phyloP scores from a whole-genome alignment of 1,140 invertebrate genomes.

The Leptinotarsa texana region DNA sequence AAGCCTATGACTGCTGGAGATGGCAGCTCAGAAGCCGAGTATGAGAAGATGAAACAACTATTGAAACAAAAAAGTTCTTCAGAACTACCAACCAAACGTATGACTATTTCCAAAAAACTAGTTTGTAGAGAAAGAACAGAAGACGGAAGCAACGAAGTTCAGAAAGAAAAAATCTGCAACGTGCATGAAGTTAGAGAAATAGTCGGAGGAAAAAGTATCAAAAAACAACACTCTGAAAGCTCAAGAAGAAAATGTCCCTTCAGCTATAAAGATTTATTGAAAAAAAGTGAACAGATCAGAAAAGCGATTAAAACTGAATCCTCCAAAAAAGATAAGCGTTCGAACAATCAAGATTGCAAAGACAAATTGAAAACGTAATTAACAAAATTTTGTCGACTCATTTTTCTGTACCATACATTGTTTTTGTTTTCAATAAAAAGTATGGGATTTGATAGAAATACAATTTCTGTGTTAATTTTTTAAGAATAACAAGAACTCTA shows the following conservation, averaged over 20 bases:
- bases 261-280: slow-evolving; percentile 10
- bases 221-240: not conserved
- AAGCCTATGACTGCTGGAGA: not conserved
- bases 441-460: not conserved
- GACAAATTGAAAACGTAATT: not conserved
- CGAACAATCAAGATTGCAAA: not conserved
- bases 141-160: not conserved
- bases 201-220: not conserved
- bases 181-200: slow-evolving; percentile 13
- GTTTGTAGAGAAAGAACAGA: not conserved
- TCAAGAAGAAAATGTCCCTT: not conserved
- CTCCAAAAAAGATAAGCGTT: not conserved
- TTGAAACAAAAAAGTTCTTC: not conserved
- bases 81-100: not conserved
- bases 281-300: not conserved
- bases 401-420: not conserved
- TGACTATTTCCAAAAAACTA: not conserved
- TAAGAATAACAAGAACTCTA: too few relatives aligned
- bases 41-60: not conserved
- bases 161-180: not conserved
- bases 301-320: not conserved
- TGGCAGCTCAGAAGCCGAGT: not conserved
- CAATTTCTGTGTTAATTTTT: too few relatives aligned
- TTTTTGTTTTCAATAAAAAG: not conserved
- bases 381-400: not conserved